Base-by-base conservation (phyloP, 1,140 invertebrate genomes). In the Macrosteles quadrilineatus region DNA sequence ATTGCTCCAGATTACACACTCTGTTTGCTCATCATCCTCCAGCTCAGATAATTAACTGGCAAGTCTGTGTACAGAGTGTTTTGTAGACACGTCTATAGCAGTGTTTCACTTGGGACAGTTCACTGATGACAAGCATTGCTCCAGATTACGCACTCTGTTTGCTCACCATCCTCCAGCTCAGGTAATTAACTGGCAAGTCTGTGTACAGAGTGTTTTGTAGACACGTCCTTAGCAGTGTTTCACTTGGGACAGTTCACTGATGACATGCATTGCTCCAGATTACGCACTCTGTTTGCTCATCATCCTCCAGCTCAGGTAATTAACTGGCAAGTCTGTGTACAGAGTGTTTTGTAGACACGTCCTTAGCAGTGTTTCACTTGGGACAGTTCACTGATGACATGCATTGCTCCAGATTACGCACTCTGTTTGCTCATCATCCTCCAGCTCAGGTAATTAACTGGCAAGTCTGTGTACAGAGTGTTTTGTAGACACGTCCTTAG, bases 261-360 rank as follows among this genome's bases (percentile, higher is more conserved):
- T 53, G 47, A 53, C 47, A 53, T 14, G 21, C 47, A 53, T 21
- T 53, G 47, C 47, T 53, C 47, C 6, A 84, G 93, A 53, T 79
- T 99, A 4, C 81, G 97, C 40, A 97, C 96, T 0, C 80, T 98
- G 4, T 79, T 98, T 47, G 92, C 97, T 4, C 94, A 97, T 81
- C 88, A 94, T 81, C 90, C 91, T 71, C 95, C 96, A 14, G 89
- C 87, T 43, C 88, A 87, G 40, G 88, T 98, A n/a, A n/a, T n/a
- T n/a, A n/a, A n/a, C n/a, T n/a, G 68, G 67, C 1, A 71, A 47
- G 29, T 73, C 73, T 29, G 73, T 75, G 55, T 94, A 92, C 81
- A 97, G 97, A 25, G 87, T 98, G 95, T 78, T 98, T 98, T 79
- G 85, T 99, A 57, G 97, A 99, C 77, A 97, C 96, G 0, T 93